Conservation (phyloP, 2,797 vertebrate species). For the Stomatorhinus walkeri region DNA sequence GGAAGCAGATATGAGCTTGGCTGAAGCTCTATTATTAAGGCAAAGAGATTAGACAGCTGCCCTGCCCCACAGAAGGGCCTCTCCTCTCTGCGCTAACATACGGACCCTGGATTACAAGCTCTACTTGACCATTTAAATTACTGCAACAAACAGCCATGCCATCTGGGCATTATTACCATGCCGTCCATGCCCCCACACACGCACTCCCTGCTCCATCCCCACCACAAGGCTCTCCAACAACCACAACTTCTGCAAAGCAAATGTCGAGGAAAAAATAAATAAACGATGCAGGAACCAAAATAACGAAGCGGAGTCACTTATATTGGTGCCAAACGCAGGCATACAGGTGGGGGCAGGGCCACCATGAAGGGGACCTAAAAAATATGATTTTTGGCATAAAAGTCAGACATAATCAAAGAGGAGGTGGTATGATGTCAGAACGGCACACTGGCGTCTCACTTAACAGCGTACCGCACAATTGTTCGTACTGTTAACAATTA, state of each 20-base stretch:
- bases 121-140: slow-evolving; percentile 74
- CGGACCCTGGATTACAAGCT: slow-evolving; percentile 64
- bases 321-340: not conserved
- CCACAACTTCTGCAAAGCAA: not conserved
- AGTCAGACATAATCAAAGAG: not conserved
- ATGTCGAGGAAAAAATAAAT: not conserved
- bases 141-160: slow-evolving; percentile 67
- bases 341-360: not conserved
- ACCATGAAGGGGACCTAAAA: not conserved
- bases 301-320: not conserved
- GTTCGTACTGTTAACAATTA: not conserved
- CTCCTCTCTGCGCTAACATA: slow-evolving; percentile 65
- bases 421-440: not conserved
- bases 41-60: slow-evolving; percentile 69
- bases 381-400: not conserved
- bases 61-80: slow-evolving; percentile 65
- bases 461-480: not conserved
- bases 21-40: slow-evolving; percentile 63
- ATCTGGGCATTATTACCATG: slow-evolving; percentile 62
- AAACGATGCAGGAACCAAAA: not conserved
- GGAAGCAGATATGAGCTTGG: slow-evolving; percentile 52
- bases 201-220: not conserved
- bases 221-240: not conserved
- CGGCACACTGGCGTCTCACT: not conserved
- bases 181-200: not conserved